A percentile compares a stretch with the other conserved stretches of the same genome.
phyloP scores from a whole-genome alignment of 2,888 invertebrate species.

The Terebella lapidaria region DNA sequence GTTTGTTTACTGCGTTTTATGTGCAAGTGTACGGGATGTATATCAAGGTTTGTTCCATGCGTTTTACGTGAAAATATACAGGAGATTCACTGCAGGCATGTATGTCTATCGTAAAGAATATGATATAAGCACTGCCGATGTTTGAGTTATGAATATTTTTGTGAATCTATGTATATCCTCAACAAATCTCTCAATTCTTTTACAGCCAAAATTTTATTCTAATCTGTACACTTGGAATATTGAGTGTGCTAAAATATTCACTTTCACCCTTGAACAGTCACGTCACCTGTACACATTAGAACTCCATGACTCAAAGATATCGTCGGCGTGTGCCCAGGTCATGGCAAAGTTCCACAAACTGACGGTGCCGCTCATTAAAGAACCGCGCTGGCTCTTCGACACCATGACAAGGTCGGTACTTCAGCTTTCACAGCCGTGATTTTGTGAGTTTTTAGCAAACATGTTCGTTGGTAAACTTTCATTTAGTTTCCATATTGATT shows the following conservation, averaged over 20 bases:
- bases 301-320: constrained; percentile 72
- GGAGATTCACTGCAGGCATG: too few relatives aligned
- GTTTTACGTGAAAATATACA: too few relatives aligned
- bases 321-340: constrained; percentile 77
- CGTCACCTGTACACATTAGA: constrained; percentile 78
- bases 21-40: too few relatives aligned
- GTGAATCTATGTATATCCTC: too few relatives aligned
- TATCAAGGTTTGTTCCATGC: too few relatives aligned
- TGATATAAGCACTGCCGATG: too few relatives aligned
- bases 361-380: constrained; percentile 87
- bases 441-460: neutral
- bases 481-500: neutral
- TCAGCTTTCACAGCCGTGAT: neutral
- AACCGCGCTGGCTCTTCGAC: constrained; percentile 91
- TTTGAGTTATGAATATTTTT: too few relatives aligned
- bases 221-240: too few relatives aligned
- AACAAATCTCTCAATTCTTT: too few relatives aligned
- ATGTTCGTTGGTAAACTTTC: neutral
- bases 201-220: too few relatives aligned
- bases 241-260: too few relatives aligned
- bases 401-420: constrained; percentile 62
- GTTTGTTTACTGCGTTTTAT: constrained; percentile 47
- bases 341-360: constrained; percentile 89
- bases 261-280: constrained; percentile 62
- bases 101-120: neutral